Conservation (phyloP, 2,797 vertebrate genomes). For the Hydrocynus forskahlii region DNA sequence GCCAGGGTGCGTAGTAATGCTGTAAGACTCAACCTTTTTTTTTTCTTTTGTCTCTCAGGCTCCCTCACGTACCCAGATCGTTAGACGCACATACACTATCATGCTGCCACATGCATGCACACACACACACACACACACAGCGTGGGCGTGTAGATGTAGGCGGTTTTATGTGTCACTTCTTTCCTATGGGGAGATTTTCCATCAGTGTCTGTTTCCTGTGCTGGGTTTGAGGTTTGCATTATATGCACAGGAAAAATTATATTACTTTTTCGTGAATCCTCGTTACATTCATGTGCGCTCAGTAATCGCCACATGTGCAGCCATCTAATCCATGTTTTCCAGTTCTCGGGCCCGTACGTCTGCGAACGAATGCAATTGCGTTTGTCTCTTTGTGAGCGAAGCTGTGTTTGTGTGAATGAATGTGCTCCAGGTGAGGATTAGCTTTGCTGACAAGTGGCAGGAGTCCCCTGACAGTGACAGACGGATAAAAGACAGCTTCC, state of each 20-base stretch:
- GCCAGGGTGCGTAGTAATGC: background rate
- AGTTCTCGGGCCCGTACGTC: no score
- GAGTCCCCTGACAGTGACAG: background rate
- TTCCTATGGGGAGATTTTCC: constrained; percentile 96
- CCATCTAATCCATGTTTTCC: background rate
- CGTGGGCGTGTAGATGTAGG: constrained; percentile 87
- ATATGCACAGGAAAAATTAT: constrained; percentile 50
- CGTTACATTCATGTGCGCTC: background rate
- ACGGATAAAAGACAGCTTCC: background rate
- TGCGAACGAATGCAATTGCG: background rate
- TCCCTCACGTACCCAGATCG: constrained; percentile 48
- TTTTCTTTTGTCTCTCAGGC: constrained; percentile 39
- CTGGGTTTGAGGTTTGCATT: constrained; percentile 57
- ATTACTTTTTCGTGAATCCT: constrained; percentile 36
- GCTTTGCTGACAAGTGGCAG: constrained; percentile 14
- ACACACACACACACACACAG: constrained; percentile 32
- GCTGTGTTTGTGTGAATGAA: background rate
- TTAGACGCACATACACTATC: constrained; percentile 43
- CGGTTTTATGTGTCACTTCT: constrained; percentile 82
- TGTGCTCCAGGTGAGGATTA: constrained; percentile 47
- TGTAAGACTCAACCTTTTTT: background rate
- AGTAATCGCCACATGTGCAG: background rate
- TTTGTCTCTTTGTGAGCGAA: background rate
- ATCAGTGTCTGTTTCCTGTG: constrained; percentile 81
- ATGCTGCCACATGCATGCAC: constrained; percentile 8